Base-by-base conservation (phyloP, 2,888 invertebrate species). In the Polyommatus icarus region DNA sequence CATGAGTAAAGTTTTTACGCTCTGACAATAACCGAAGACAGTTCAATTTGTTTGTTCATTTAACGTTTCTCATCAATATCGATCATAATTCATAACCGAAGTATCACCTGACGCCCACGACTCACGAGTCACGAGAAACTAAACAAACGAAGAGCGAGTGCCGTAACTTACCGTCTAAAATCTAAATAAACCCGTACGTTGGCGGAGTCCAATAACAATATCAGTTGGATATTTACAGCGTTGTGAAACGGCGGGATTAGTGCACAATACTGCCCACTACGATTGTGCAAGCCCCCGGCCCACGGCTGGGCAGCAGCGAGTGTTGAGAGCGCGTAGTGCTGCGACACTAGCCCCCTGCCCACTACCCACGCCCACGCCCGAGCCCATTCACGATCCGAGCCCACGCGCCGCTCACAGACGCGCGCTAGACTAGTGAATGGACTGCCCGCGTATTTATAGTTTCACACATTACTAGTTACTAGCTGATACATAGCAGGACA, bases 221-320 rank as follows among this genome's bases (percentile, higher is more conserved):
- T 61, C 59, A 59, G 59, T 61, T 0, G 29, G 67, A 67, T 67
- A 67, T 67, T 24, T 67, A 67, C 67, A 67, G 7, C 29, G 67
- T 67, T 67, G 67, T 15, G 67, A 15, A 67, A 67, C 7, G 29
- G 29, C 29, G 29, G 67, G 67, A 32, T 67, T 29, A 67, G 67
- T 67, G 29, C 67, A 67, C 67, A 29, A 67, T 24, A 67, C 61
- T 67, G 61, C 61, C 61, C 61, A 67, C 61, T 67, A 29, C 59
- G 24, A 15, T 67, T 67, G 61, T 67, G 61, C 61, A 67, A 67
- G 67, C 18, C 54, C 50, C 12, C 67, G 67, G 29, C 67, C 67
- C 29, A 67, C 67, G 67, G 67, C 67, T 29, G 67, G 67, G 67
- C 67, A 67, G 67, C 67, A 7, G 67, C 15, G 61, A 24, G 46